phyloP scores from a whole-genome alignment of 2,888 invertebrate genomes.

The Heliconius aoede region DNA sequence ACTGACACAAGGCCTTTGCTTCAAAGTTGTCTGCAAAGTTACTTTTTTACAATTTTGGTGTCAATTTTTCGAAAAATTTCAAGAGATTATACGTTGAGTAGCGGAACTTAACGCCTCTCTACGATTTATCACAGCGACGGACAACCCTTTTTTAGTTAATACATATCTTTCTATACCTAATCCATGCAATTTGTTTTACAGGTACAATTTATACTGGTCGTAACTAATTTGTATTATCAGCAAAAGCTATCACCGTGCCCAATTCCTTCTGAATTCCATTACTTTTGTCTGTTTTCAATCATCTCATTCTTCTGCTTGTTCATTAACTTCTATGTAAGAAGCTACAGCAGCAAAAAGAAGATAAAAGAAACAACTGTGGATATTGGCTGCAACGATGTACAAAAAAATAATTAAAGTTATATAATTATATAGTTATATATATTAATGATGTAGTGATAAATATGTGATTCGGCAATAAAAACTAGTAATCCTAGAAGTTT shows the following conservation, averaged over 20 bases:
- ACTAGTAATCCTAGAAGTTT: background rate
- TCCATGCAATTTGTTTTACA: conserved; percentile 48
- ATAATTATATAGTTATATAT: background rate
- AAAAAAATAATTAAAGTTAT: conserved; percentile 6
- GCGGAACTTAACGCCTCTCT: background rate
- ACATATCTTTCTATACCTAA: background rate
- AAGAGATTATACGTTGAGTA: background rate
- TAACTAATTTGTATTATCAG: conserved; percentile 68
- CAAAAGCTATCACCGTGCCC: conserved; percentile 74
- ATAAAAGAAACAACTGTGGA: background rate
- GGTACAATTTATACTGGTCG: conserved; percentile 74
- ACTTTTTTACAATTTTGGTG: too few species aligned
- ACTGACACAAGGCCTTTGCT: too few species aligned
- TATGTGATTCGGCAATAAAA: background rate
- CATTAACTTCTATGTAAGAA: conserved; percentile 84
- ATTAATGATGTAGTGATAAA: background rate
- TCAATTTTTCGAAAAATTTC: background rate
- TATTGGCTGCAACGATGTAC: conserved; percentile 22
- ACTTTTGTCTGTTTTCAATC: conserved; percentile 83
- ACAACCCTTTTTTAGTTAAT: too few species aligned
- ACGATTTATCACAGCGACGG: background rate
- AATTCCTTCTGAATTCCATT: conserved; percentile 79
- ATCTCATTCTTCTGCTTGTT: conserved; percentile 86
- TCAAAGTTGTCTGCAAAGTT: too few species aligned
- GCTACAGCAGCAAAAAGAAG: conserved; percentile 55